phyloP scores from a whole-genome alignment of 2,797 vertebrate species.

The Phrynocephalus forsythii region DNA sequence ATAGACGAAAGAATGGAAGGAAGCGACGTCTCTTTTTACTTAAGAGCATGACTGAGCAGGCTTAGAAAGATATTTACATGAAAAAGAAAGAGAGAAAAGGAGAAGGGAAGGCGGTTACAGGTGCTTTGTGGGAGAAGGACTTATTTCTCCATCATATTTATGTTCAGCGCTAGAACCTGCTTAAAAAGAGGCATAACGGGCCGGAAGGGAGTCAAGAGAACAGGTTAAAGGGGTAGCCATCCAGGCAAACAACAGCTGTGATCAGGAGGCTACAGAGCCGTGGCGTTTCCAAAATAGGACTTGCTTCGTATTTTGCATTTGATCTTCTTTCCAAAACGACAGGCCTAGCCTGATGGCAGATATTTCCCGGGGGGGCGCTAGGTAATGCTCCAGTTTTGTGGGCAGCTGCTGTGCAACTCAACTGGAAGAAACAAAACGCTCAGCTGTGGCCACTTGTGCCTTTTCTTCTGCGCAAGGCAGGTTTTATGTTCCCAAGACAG shows the following conservation, averaged over 20 bases:
- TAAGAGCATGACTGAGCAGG: background rate
- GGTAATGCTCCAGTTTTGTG: background rate
- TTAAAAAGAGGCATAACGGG: background rate
- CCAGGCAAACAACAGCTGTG: background rate
- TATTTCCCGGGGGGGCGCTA: background rate
- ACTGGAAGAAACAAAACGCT: accelerated
- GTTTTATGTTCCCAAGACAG: background rate
- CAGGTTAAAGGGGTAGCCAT: background rate
- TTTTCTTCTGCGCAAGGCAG: background rate
- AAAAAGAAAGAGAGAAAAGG: background rate
- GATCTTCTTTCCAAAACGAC: too few relatives aligned
- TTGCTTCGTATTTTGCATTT: background rate
- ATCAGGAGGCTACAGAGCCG: background rate
- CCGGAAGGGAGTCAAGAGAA: background rate
- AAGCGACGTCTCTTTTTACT: background rate
- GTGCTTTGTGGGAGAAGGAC: background rate
- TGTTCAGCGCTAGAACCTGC: background rate
- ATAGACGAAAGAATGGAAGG: background rate
- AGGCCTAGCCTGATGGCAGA: too few relatives aligned
- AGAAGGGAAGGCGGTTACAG: too few relatives aligned
- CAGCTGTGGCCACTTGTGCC: background rate
- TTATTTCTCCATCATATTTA: background rate
- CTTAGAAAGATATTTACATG: background rate
- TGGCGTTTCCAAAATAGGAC: background rate
- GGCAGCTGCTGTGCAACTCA: background rate